Conservation (phyloP, 2,888 invertebrate species). For the Melanchra persicariae region DNA sequence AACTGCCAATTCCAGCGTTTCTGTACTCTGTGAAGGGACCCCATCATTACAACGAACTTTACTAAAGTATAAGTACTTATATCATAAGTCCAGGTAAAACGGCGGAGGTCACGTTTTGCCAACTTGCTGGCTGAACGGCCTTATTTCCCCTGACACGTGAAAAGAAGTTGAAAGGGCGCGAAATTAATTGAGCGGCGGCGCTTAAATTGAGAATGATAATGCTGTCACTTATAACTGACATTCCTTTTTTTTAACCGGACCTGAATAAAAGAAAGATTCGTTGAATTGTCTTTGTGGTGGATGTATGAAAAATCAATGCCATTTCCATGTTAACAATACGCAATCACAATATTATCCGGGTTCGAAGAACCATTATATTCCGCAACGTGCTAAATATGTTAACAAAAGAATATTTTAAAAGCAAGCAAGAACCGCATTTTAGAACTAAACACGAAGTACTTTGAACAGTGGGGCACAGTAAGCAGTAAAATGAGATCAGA, state of each 20-base stretch:
- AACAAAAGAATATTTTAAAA: not conserved
- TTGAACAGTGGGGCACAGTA: slow-evolving; percentile 17
- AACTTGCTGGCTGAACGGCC: slow-evolving; percentile 38
- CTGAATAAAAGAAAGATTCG: not conserved
- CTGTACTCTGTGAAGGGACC: not conserved
- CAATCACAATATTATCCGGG: not conserved
- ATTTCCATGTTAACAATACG: not conserved
- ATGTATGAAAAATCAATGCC: no score
- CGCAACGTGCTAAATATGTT: not conserved
- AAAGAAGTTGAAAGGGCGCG: slow-evolving; percentile 28
- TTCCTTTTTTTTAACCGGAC: not conserved
- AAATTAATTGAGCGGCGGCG: slow-evolving; percentile 29
- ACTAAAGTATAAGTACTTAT: slow-evolving; percentile 22
- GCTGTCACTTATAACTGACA: not conserved
- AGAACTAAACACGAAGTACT: slow-evolving; percentile 14
- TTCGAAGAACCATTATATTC: not conserved
- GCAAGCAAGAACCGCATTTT: slow-evolving; percentile 14
- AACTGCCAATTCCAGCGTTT: not conserved
- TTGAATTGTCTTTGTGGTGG: no score
- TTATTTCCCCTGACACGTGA: slow-evolving; percentile 39
- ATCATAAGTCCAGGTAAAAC: slow-evolving; percentile 39
- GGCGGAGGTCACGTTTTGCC: slow-evolving; percentile 51
- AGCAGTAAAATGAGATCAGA: slow-evolving; percentile 46
- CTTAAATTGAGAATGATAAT: slow-evolving; percentile 32
- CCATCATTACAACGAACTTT: slow-evolving; percentile 38